A percentile compares a stretch with the other conserved stretches of the same genome.
These are phyloP conservation scores for Geococcyx californianus DNA, from an alignment of 2,113 vertebrate species.

Conservation along the genomic window DNA sequence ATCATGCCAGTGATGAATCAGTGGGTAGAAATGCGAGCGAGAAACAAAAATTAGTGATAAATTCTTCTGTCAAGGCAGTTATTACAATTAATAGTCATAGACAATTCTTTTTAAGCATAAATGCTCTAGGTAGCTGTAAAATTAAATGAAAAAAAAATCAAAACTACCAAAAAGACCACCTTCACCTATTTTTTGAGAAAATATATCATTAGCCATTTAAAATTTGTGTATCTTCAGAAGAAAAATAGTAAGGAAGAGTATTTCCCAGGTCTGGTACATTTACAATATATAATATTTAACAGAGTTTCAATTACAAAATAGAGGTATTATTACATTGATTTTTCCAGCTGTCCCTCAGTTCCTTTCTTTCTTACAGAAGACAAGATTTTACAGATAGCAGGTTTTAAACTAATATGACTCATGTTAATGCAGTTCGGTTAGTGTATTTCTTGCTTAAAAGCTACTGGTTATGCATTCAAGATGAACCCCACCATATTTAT, in stretches of 20 bases:
- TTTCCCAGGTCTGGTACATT: not conserved
- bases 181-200: not conserved
- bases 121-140: not conserved
- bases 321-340: not conserved
- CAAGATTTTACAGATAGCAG: not conserved
- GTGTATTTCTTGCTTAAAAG: not conserved
- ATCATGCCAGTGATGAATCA: not conserved
- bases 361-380: not conserved
- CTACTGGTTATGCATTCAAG: not conserved
- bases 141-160: not conserved
- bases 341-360: not conserved
- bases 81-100: not conserved
- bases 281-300: not conserved
- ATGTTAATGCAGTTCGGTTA: not conserved
- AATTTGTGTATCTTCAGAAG: not conserved
- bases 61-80: not conserved
- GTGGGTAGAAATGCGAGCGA: not conserved
- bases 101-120: not conserved
- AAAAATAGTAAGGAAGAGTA: not conserved
- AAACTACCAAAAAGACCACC: fast-evolving
- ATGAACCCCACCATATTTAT: not conserved
- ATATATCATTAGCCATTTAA: not conserved
- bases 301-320: not conserved
- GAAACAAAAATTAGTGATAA: not conserved
- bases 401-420: not conserved